Evolutionary conservation across 2,888 invertebrate genomes (phyloP).

Genomic region (Diaprepes abbreviatus): DNA sequence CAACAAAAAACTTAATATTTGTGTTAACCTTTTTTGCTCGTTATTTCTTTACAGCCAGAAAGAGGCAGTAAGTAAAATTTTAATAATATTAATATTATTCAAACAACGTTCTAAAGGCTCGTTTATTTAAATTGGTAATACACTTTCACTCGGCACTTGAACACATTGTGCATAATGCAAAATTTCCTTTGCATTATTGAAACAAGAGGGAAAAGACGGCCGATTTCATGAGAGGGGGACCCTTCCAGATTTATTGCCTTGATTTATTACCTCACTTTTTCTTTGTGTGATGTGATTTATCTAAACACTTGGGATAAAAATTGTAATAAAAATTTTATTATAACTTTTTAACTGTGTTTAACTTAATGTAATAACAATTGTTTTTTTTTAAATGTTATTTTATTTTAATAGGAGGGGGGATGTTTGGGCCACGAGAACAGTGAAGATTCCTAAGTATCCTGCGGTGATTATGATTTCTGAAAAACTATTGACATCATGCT

Average conservation of each 20-base stretch:
- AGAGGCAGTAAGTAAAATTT: neutral
- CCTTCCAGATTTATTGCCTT: conserved; percentile 1
- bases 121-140: conserved; percentile 24
- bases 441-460: too few relatives aligned
- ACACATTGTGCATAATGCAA: conserved; percentile 22
- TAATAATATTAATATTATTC: conserved; percentile 13
- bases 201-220: neutral
- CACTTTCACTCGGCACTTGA: conserved; percentile 12
- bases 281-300: neutral
- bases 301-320: too few relatives aligned
- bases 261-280: conserved; percentile 3
- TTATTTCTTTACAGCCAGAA: neutral
- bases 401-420: too few relatives aligned
- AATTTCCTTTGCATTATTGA: conserved; percentile 24
- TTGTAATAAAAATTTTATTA: too few relatives aligned
- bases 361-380: too few relatives aligned
- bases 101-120: conserved; percentile 4
- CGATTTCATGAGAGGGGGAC: neutral
- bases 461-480: too few relatives aligned
- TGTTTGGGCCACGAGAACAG: too few relatives aligned
- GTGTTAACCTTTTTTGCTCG: neutral
- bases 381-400: too few relatives aligned
- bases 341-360: too few relatives aligned
- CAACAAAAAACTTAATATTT: too few relatives aligned
- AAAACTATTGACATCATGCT: too few relatives aligned